Base-by-base conservation (phyloP, 1,140 invertebrate genomes). In the Dufourea novaeangliae region DNA sequence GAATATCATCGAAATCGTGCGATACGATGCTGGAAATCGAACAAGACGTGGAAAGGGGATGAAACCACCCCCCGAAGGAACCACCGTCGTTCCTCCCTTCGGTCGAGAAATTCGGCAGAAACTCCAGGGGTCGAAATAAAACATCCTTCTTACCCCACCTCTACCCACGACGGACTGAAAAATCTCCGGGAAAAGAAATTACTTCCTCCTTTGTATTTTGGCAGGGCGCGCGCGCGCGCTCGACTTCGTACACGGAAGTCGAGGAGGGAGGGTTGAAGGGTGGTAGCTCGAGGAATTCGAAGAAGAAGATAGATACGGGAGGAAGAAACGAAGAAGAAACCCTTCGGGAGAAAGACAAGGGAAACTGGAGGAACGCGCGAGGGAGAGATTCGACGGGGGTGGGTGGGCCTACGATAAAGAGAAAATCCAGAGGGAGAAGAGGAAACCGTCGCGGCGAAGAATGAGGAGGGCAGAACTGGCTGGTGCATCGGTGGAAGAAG, bases 151-250 rank as follows among this genome's bases (percentile, higher is more conserved):
- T 22, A 7, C 52, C 1, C 25, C 25, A 22, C 7, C 22, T 1
- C 57, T 10, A 1, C 20, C 22, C 29, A 7, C 12, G 29, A 11
- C n/a, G 37, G 72, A 64, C 67, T 63, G n/a, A 85, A 81, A 87
- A 87, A 85, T 85, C 81, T 81, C 75, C 75, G 73, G 64, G 76
- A 85, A 82, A 86, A 85, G 84, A 85, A 86, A 88, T 85, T 84
- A 84, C 87, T 86, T 86, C 83, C 80, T 76, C 81, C 78, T 88
- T 87, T 87, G 80, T 87, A 84, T 85, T 86, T 87, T 75, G 79
- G 79, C 87, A 86, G 34, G 20, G 57, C 57, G 57, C 32, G 32
- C 7, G 32, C 57, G 32, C 7, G 32, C 82, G 81, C 78, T 80
- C 79, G 79, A 68, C 86, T 77, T 37, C 17, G 32, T 32, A 3